Base-by-base conservation (phyloP, 2,888 invertebrate genomes). In the Leptinotarsa peninsularis region DNA sequence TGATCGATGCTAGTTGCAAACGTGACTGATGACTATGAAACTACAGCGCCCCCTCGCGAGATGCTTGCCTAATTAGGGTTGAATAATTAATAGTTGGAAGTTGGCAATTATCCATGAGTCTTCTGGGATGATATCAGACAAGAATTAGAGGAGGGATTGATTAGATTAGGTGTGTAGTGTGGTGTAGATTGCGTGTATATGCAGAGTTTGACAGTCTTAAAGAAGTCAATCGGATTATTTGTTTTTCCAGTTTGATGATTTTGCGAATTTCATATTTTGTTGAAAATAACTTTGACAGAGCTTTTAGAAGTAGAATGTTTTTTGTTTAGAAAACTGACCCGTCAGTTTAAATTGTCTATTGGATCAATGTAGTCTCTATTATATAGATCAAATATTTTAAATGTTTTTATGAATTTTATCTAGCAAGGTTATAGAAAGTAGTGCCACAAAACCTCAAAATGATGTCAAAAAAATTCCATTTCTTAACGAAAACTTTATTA, bases 1-100 rank as follows among this genome's bases (percentile, higher is more conserved):
- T 50, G 50, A 33, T 81, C 79, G 77, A 76, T 70, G 74, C 74
- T 75, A 71, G 75, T 79, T 79, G 82, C 78, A 79, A 82, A 81
- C 81, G 81, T 83, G 82, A 83, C 82, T 82, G 83, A 84, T 85
- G 84, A 83, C 82, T 76, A 81, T 77, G 78, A 78, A 79, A 76
- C 80, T 80, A 71, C 74, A 74, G 73, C 21, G 56, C 33, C 17
- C 72, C 78, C 79, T 76, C 76, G 67, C 73, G 81, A 82, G 81
- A 81, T 81, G 81, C 82, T 82, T 82, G 80, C 81, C 81, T 86
- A 85, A 85, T 85, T 85, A 84, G 83, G 79, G 81, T 49, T 71
- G 66, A 68, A 68, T 68, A 52, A 68, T 68, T 68, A 52, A 68
- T 52, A 67, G 43, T 13, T 21, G 50, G 52, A 50, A 27, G 23